Evolutionary conservation across 2,113 vertebrate genomes (phyloP), one percentile per base, ranked within the genome.

Genomic region (Montifringilla adamsi): DNA sequence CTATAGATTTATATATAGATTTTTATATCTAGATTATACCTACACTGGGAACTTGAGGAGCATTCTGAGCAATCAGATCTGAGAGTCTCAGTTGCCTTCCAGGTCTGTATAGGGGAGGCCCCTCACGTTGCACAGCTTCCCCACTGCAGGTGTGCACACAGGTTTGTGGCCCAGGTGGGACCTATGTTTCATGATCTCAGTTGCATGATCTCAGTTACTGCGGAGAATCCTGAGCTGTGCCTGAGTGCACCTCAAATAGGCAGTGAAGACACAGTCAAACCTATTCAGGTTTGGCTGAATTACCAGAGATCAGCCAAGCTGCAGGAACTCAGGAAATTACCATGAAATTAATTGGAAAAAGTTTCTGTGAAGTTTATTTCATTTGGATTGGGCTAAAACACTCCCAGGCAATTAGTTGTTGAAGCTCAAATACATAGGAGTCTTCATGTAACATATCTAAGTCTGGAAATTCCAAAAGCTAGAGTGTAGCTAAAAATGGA

Each of bases 91-190:
- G 52, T 5, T 89, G 39, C 52, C 62, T 90, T 47, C 52, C 53
- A 83, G 28, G 11, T 68, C 41, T 5, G 0, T 8, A 1, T 0
- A 35, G 49, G 18, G 62, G 27, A 26, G 35, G 68, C 24, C 13
- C n/a, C 39, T 68, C 24, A 33, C 20, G 15, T 2, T 53, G 46
- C 50, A 30, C 37, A 46, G 21, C 37, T 72, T 52, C 20, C 16
- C 33, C 26, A 4, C 27, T 55, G 37, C 58, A 55, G 39, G 19
- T 30, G 49, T 0, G 4, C 46, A 47, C 43, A 31, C 6, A 30
- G 15, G 9, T 27, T 14, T 64, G 35, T 2, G 7, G 35, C 50
- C 33, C n/a, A 77, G 39, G 15, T 15, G 12, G 20, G 49, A 68
- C 28, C 19, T 21, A 1, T 15, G 19, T 64, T 49, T 9, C 14